Conservation (phyloP, 2,113 vertebrate species). For the Thalassoma bifasciatum region DNA sequence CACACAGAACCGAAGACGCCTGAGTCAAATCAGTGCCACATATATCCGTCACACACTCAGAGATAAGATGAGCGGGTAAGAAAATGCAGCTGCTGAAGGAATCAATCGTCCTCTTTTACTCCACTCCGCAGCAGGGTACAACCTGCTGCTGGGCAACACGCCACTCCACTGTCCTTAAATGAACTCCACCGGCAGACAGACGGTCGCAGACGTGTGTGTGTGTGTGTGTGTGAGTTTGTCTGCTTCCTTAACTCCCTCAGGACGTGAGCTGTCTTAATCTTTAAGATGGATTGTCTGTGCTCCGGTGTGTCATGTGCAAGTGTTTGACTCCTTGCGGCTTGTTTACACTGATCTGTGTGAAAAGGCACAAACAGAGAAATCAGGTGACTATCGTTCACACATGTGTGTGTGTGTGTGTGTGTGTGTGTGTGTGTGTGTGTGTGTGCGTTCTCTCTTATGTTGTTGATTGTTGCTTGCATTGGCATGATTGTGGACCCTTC, state of each 20-base stretch:
- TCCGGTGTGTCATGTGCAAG: neutral
- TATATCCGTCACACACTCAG: neutral
- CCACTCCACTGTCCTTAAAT: conserved; percentile 38
- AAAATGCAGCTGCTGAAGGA: conserved; percentile 16
- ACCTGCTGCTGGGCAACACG: conserved; percentile 21
- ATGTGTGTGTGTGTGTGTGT: neutral
- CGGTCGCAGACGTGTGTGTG: conserved; percentile 4
- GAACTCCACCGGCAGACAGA: conserved; percentile 31
- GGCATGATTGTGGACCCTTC: too few relatives aligned
- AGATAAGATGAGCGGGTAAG: neutral
- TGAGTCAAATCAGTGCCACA: neutral
- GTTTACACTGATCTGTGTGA: conserved; percentile 2
- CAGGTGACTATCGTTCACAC: neutral
- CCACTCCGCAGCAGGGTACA: conserved; percentile 7
- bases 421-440: too few relatives aligned
- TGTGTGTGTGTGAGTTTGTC: neutral
- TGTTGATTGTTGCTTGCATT: neutral
- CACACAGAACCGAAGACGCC: neutral
- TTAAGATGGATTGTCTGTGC: neutral
- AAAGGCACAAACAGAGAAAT: neutral
- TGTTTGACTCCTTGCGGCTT: conserved; percentile 3
- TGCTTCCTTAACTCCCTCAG: conserved; percentile 23
- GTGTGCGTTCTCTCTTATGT: neutral
- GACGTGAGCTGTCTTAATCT: conserved; percentile 26
- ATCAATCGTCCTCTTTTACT: neutral